Percentiles rank a stretch among this genome's conserved stretches.
Evolutionary conservation across 1,140 invertebrate species (phyloP).

Genomic region (Aporrectodea caliginosa): DNA sequence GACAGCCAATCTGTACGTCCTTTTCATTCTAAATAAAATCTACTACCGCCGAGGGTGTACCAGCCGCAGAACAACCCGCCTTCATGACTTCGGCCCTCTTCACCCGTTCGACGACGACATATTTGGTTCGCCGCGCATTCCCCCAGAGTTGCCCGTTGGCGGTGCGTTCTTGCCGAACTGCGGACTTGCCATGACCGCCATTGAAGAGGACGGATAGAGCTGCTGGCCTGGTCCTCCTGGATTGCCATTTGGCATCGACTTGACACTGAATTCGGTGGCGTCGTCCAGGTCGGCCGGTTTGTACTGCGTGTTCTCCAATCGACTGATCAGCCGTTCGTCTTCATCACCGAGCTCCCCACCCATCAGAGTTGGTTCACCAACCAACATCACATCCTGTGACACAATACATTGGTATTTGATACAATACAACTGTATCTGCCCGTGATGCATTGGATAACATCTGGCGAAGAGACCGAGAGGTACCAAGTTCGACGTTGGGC

Average conservation of each 20-base stretch:
- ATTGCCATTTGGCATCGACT: background rate
- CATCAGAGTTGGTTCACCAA: constrained; percentile 98
- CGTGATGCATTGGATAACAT: too few relatives aligned
- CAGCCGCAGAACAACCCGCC: too few relatives aligned
- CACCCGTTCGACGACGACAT: background rate
- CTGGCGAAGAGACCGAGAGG: too few relatives aligned
- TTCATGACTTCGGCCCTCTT: too few relatives aligned
- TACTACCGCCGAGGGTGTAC: too few relatives aligned
- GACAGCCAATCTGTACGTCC: too few relatives aligned
- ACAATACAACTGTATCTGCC: too few relatives aligned
- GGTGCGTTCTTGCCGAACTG: background rate
- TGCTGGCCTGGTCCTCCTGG: background rate
- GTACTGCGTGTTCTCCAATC: constrained; percentile 96
- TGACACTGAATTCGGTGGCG: background rate
- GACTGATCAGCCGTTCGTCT: constrained; percentile 93
- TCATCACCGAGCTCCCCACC: constrained; percentile 98
- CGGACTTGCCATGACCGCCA: background rate
- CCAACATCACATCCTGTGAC: constrained; percentile 99
- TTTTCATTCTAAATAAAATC: too few relatives aligned
- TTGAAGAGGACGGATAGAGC: background rate
- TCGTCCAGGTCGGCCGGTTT: constrained; percentile 67
- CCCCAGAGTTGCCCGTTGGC: too few relatives aligned
- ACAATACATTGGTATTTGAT: too few relatives aligned
- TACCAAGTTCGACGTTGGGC: too few relatives aligned
- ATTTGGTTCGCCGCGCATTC: background rate